Evolutionary conservation across 2,797 vertebrate species (phyloP).

Genomic region (Glossophaga mutica): DNA sequence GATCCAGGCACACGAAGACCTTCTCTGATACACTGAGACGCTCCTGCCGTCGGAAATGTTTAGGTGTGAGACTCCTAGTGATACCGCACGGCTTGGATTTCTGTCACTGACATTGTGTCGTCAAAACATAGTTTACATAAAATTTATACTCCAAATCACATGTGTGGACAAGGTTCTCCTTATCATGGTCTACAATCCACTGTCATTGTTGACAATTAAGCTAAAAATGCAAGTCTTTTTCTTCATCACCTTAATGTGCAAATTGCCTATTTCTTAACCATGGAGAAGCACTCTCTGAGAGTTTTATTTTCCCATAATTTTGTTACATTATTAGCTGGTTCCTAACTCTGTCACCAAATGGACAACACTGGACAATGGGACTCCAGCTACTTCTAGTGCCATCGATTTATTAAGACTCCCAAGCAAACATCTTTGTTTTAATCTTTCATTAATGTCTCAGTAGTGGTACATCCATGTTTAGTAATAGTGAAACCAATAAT

Average conservation of each 20-base stretch:
- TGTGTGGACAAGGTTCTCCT: not conserved
- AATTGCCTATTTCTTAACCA: not conserved
- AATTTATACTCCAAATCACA: not conserved
- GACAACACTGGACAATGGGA: not conserved
- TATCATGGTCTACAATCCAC: not conserved
- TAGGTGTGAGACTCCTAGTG: not conserved
- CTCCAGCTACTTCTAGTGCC: not conserved
- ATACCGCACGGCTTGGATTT: not conserved
- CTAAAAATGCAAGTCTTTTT: not conserved
- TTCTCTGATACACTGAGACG: not conserved
- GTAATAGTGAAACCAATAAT: not conserved
- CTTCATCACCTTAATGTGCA: not conserved
- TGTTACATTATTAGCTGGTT: not conserved
- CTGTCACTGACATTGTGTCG: not conserved
- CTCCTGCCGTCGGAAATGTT: not conserved
- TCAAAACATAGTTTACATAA: not conserved
- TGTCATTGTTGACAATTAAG: not conserved
- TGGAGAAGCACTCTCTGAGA: not conserved
- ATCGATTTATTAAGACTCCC: not conserved
- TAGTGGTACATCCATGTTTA: not conserved
- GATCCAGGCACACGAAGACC: not conserved
- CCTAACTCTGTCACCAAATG: not conserved
- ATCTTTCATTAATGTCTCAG: not conserved
- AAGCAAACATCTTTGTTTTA: not conserved
- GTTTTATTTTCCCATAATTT: not conserved